phyloP scores from a whole-genome alignment of 2,888 invertebrate genomes.

The Phalera bucephala region DNA sequence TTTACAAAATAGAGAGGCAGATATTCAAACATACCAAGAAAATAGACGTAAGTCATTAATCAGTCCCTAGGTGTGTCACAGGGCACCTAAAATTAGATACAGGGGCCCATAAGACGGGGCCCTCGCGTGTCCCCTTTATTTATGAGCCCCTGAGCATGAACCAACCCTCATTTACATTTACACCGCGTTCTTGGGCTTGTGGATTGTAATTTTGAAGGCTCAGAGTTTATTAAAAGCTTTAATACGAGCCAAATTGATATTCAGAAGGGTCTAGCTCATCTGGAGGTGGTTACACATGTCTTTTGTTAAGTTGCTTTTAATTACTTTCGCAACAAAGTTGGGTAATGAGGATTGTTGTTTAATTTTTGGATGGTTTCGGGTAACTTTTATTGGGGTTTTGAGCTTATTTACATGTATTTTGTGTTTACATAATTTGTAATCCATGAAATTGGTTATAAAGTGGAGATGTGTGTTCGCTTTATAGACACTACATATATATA shows the following conservation, averaged over 20 bases:
- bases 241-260: conserved; percentile 40
- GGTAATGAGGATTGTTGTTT: too few relatives aligned
- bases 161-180: conserved; percentile 26
- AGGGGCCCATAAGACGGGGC: conserved; percentile 32
- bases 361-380: too few relatives aligned
- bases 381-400: too few relatives aligned
- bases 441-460: too few relatives aligned
- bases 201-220: conserved; percentile 38
- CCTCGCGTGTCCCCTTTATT: conserved; percentile 22
- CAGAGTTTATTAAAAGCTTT: conserved; percentile 44
- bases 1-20: conserved; percentile 9
- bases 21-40: conserved; percentile 33
- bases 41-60: conserved; percentile 40
- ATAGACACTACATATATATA: too few relatives aligned
- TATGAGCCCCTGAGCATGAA: conserved; percentile 7
- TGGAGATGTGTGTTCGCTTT: neutral
- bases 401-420: too few relatives aligned
- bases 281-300: too few relatives aligned
- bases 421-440: too few relatives aligned
- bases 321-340: too few relatives aligned
- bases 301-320: too few relatives aligned
- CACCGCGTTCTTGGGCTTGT: conserved; percentile 27
- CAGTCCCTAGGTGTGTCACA: conserved; percentile 44
- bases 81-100: conserved; percentile 47
- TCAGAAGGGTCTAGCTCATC: conserved; percentile 10